A percentile compares a stretch with the other conserved stretches of the same genome.
Conservation (phyloP, 2,113 vertebrate genomes). For the Thalassoma bifasciatum region DNA sequence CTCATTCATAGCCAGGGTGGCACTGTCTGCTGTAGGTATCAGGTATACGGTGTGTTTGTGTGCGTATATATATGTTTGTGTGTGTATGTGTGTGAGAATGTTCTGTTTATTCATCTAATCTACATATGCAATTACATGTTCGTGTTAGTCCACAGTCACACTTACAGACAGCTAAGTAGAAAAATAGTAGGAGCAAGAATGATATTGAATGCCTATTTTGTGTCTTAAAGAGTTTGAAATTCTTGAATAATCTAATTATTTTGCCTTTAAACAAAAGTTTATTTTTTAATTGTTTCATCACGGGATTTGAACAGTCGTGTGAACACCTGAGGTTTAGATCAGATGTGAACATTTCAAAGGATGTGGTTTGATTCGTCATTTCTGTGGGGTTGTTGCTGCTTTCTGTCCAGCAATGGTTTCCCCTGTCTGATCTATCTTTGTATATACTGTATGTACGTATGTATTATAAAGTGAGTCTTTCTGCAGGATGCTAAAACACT, state of each 20-base stretch:
- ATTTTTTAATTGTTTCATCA: conserved; percentile 24
- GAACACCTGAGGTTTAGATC: neutral
- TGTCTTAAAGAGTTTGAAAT: conserved; percentile 26
- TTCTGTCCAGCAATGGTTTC: conserved; percentile 37
- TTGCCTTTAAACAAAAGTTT: conserved; percentile 34
- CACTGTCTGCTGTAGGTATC: conserved; percentile 50
- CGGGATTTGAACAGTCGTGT: conserved; percentile 17
- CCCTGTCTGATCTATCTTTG: conserved; percentile 41
- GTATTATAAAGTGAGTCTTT: conserved; percentile 49
- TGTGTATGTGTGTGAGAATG: conserved; percentile 8
- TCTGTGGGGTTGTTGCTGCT: conserved; percentile 39
- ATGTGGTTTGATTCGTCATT: conserved; percentile 35
- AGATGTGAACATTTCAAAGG: conserved; percentile 30
- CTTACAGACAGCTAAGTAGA: conserved; percentile 6
- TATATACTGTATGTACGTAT: conserved; percentile 71
- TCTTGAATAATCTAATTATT: conserved; percentile 45
- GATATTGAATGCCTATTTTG: conserved; percentile 39
- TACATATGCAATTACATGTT: conserved; percentile 68
- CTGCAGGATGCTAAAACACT: conserved; percentile 40
- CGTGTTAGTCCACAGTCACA: conserved; percentile 30
- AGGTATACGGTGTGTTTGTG: conserved; percentile 48
- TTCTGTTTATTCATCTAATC: conserved; percentile 45
- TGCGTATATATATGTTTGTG: conserved; percentile 1
- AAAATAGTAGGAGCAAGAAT: conserved; percentile 6
- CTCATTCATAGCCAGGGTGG: conserved; percentile 16